Percentiles rank a stretch among this genome's conserved stretches.
These are phyloP conservation scores for Limnephilus marmoratus DNA, from an alignment of 2,888 invertebrate species.

Conservation along the genomic window DNA sequence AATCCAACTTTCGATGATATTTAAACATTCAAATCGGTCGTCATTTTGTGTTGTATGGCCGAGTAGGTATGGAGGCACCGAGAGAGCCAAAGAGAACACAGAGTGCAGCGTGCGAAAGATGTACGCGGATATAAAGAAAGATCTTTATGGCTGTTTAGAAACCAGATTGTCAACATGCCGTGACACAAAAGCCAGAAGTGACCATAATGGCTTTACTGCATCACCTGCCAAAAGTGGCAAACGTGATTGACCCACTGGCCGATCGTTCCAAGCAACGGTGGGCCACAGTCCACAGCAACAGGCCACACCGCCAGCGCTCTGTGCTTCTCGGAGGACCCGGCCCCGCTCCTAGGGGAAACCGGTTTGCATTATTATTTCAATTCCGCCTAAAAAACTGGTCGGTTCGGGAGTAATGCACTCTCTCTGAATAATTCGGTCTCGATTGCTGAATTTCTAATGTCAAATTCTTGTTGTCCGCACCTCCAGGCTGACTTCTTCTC, in stretches of 20 bases:
- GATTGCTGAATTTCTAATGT: slow-evolving; percentile 48
- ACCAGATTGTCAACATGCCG: slow-evolving; percentile 8
- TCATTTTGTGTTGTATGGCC: background rate
- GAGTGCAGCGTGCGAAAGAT: background rate
- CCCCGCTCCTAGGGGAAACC: slow-evolving; percentile 30
- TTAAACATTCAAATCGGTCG: background rate
- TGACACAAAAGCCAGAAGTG: slow-evolving; percentile 2
- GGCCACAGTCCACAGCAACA: background rate
- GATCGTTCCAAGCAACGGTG: slow-evolving; percentile 13
- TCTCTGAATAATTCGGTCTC: slow-evolving; percentile 37
- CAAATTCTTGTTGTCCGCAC: slow-evolving; percentile 43
- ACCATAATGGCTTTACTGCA: background rate
- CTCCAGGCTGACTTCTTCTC: slow-evolving; percentile 7
- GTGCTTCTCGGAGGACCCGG: background rate
- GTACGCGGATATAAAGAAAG: slow-evolving; percentile 15
- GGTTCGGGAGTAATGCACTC: slow-evolving; percentile 49
- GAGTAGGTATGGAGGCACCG: background rate
- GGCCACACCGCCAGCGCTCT: background rate
- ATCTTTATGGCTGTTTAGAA: background rate
- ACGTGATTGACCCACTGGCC: slow-evolving; percentile 47
- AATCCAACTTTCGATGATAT: background rate
- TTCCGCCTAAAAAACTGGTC: slow-evolving; percentile 44
- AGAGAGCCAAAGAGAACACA: background rate
- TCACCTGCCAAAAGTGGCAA: slow-evolving; percentile 27
- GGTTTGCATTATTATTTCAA: slow-evolving; percentile 45